Base-by-base conservation (phyloP, 2,113 vertebrate genomes). In the Pelecanus crispus region DNA sequence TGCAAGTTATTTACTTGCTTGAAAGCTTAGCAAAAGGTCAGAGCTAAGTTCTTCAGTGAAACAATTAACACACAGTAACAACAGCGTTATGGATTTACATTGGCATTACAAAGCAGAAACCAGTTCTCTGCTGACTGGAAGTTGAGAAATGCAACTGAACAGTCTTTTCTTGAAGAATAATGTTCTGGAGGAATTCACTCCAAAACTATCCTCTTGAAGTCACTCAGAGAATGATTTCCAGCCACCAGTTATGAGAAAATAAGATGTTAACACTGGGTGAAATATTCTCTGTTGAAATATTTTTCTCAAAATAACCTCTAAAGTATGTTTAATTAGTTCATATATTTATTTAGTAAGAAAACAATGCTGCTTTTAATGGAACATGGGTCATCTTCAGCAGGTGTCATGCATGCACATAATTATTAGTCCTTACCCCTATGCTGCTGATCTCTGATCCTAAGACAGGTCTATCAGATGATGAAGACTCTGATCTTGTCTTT, bases 371-470 rank as follows among this genome's bases (percentile, higher is more conserved):
- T 86, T 90, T 88, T 55, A 88, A 61, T 19, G 28, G 31, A 92
- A 61, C 22, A 81, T 0, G 0, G 26, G 38, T 77, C 26, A 68
- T 49, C 34, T 68, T 73, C 55, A 95, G 59, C 65, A 78, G 24
- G 34, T 47, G 70, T 25, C n/a, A 42, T 15, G 28, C 74, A 58
- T 22, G n/a, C 29, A 73, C 17, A 19, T 38, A 75, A 42, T 55
- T 79, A 42, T 89, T 68, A 79, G 63, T 85, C 95, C 98, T 99
- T 93, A 99, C 99, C 98, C 98, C 98, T 50, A 99, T 98, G 96
- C 98, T 99, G 97, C 98, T 99, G 97, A 99, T 99, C 95, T 99
- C 99, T 58, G 99, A 99, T 92, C 98, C 99, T 95, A 99, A 98
- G 66, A 99, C 97, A 25, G 99, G 98, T 82, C 99, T 98, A 75